A percentile compares a stretch with the other conserved stretches of the same genome.
These are phyloP conservation scores for Euplexia lucipara DNA, from an alignment of 2,888 invertebrate species.

Conservation along the genomic window DNA sequence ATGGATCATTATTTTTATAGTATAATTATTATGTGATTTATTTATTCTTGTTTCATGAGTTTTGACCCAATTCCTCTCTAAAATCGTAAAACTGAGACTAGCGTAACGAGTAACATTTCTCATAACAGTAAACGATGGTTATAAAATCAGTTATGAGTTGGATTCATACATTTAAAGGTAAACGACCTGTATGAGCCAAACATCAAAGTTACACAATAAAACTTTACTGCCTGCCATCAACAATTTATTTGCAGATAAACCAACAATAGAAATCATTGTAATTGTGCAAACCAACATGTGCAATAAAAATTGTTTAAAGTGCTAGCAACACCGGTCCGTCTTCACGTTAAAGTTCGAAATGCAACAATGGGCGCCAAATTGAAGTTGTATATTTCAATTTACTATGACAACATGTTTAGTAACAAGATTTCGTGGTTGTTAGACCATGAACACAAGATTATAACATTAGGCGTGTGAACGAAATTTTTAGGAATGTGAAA, in stretches of 20 bases:
- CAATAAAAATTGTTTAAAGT: constrained; percentile 33
- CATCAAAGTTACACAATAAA: constrained; percentile 56
- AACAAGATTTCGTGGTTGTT: constrained; percentile 78
- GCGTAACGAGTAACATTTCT: constrained; percentile 30
- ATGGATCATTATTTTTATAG: constrained; percentile 30
- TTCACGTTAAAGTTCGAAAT: constrained; percentile 45
- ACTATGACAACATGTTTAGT: constrained; percentile 76
- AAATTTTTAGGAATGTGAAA: constrained; percentile 77
- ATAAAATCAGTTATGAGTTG: constrained; percentile 50
- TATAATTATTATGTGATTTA: background rate
- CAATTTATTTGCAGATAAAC: constrained; percentile 55
- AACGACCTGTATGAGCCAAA: constrained; percentile 50
- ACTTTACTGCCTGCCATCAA: constrained; percentile 58
- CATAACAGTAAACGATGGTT: constrained; percentile 46
- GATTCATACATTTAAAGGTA: constrained; percentile 50
- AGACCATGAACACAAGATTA: constrained; percentile 76
- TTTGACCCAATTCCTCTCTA: constrained; percentile 7
- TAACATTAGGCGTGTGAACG: constrained; percentile 83
- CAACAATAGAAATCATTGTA: constrained; percentile 69
- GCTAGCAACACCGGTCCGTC: constrained; percentile 22
- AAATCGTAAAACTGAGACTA: constrained; percentile 9
- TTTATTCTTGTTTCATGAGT: background rate
- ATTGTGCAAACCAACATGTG: constrained; percentile 65
- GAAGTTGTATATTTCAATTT: constrained; percentile 62
- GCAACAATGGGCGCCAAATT: constrained; percentile 35